Evolutionary conservation across 2,113 vertebrate species (phyloP).

Genomic region (Hiodon alosoides): DNA sequence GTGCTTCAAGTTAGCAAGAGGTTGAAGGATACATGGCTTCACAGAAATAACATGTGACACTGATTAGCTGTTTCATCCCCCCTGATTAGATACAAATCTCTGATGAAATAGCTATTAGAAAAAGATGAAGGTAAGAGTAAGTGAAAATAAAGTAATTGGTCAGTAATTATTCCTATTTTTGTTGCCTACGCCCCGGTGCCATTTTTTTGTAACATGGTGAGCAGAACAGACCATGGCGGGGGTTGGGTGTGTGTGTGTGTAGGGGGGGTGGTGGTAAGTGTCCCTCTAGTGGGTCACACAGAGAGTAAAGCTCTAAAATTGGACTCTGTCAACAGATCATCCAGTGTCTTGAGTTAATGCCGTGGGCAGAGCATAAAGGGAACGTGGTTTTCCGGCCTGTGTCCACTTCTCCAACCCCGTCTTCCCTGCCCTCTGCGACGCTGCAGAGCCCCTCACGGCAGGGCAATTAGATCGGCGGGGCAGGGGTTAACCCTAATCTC

Average conservation of each 20-base stretch:
- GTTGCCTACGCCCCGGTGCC: background rate
- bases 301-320: conserved; percentile 18
- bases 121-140: background rate
- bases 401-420: background rate
- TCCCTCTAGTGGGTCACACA: conserved; percentile 7
- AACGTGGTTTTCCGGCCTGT: background rate
- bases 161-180: background rate
- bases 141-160: conserved; percentile 5
- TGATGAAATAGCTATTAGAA: too few species aligned
- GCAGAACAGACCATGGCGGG: conserved; percentile 14
- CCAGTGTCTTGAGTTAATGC: conserved; percentile 2
- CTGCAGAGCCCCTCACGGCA: conserved; percentile 1
- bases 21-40: too few species aligned
- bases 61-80: too few species aligned
- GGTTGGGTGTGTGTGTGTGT: too few species aligned
- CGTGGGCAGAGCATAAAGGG: background rate
- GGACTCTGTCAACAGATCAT: conserved; percentile 11
- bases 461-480: conserved; percentile 13
- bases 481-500: conserved; percentile 24
- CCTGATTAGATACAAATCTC: too few species aligned
- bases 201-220: conserved; percentile 14
- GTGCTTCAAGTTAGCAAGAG: too few species aligned
- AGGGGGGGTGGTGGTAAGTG: conserved; percentile 1
- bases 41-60: too few species aligned
- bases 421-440: background rate